Conservation (phyloP, 2,888 invertebrate species). For the Cristatella mucedo region DNA sequence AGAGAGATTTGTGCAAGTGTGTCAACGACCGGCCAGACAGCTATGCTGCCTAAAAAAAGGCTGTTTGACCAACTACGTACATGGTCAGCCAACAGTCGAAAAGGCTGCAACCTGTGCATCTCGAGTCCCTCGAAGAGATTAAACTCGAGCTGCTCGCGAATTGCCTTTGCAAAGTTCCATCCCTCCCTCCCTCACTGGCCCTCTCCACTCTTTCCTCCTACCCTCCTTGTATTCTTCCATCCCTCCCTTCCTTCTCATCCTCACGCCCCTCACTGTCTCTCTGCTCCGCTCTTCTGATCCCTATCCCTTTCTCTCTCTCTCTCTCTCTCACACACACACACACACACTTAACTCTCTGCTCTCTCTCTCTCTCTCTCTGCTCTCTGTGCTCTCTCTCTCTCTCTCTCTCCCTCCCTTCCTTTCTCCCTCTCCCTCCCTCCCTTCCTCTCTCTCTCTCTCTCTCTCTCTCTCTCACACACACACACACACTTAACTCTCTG, state of each 20-base stretch:
- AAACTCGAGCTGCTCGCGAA: no score
- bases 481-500: background rate
- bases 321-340: background rate
- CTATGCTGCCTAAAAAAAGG: no score
- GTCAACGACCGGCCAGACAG: no score
- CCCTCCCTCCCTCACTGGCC: background rate
- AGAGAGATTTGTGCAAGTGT: no score
- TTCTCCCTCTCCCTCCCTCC: slow-evolving; percentile 1
- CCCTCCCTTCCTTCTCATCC: no score
- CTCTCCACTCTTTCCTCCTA: background rate
- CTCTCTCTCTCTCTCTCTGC: background rate
- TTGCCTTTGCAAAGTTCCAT: no score
- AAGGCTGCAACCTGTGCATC: no score
- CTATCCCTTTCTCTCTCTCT: no score
- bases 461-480: background rate
- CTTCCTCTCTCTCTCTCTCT: slow-evolving; percentile 1
- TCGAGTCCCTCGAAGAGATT: no score
- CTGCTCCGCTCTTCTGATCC: background rate
- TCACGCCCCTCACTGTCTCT: background rate
- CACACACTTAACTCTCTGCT: background rate
- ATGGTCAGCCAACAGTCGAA: no score
- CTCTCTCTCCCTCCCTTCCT: slow-evolving; percentile 1
- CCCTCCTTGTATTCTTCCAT: no score
- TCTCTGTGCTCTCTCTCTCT: background rate
- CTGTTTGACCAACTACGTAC: no score